Percentiles rank a stretch among this genome's conserved stretches.
Evolutionary conservation across 1,140 invertebrate genomes (phyloP).

Genomic region (Ectropis grisescens): DNA sequence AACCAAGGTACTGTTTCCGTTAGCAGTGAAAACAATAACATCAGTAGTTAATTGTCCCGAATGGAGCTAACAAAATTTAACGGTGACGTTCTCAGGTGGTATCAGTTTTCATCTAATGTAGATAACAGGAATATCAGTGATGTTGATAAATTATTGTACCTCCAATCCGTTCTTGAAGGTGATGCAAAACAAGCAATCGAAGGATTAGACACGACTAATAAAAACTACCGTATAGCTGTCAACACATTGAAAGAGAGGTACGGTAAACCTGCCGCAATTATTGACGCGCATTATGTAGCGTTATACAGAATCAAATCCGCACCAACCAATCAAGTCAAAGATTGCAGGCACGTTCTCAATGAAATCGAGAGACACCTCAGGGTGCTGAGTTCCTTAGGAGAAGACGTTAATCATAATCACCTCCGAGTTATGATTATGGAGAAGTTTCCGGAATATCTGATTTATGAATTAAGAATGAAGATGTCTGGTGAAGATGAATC

Average conservation of each 20-base stretch:
- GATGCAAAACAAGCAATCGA: constrained; percentile 3
- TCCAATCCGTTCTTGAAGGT: constrained; percentile 11
- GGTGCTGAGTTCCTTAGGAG: constrained; percentile 7
- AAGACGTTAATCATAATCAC: constrained; percentile 13
- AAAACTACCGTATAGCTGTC: constrained; percentile 11
- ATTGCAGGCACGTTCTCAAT: constrained; percentile 4
- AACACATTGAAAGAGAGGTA: too few species aligned
- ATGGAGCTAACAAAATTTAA: too few species aligned
- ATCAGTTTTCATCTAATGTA: too few species aligned
- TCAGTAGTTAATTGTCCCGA: background rate
- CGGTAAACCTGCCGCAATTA: constrained; percentile 6
- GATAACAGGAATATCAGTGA: constrained; percentile 10
- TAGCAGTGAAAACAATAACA: background rate
- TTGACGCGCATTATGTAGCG: constrained; percentile 11
- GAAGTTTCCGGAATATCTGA: too few species aligned
- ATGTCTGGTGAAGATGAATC: too few species aligned
- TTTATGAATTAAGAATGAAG: too few species aligned
- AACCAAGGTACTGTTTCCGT: background rate
- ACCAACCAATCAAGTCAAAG: constrained; percentile 1
- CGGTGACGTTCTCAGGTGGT: constrained; percentile 8
- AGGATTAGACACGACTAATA: constrained; percentile 7
- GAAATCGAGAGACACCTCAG: constrained; percentile 12
- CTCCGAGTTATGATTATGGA: constrained; percentile 11
- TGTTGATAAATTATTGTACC: constrained; percentile 15
- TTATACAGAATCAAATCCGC: constrained; percentile 8